Evolutionary conservation across 2,797 vertebrate genomes (phyloP), one percentile per base, ranked within the genome.

Genomic region (Anguilla marmorata): DNA sequence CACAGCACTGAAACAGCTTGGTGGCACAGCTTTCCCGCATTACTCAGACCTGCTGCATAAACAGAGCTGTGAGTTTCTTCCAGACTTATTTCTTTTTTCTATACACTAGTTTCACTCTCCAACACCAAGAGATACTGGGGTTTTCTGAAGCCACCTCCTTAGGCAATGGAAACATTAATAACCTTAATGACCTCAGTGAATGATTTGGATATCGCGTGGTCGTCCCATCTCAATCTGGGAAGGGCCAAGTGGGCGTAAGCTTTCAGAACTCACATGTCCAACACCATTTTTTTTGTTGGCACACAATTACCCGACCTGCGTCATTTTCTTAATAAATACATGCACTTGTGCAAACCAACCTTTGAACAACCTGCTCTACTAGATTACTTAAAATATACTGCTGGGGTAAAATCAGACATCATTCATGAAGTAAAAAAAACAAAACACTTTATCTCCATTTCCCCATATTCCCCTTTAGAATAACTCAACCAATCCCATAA

Each of bases 301-400:
- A 16, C 37, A 79, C 37, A 50, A 16, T 21, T 45, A 6, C 7
- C 19, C 6, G 58, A 63, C 12, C n/a, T 1, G 21, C 19, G 3
- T 50, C 79, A 82, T 82, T 50, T 82, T 50, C 79, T 50, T n/a
- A 45, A 82, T 50, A 50, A 82, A 82, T n/a, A 82, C 45, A 16
- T 79, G 16, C 14, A 41, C 33, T 21, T 5, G 74, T 6, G 33
- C 74, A 79, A 19, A 79, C 21, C 74, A 45, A 79, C 14, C 33
- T 7, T 21, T 79, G 37, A 41, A 21, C 37, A 45, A 79, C 16
- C 14, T 45, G 74, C 4, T 79, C 74, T 37, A 16, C 72, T 14
- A 2, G 33, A 74, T 37, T 74, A 12, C 4, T 27, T n/a, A 27
- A 66, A 24, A 21, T 27, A 72, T 12, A 66, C n/a, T 72, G n/a